Evolutionary conservation across 2,888 invertebrate species (phyloP).

Genomic region (Pseudeuparius sepicola): DNA sequence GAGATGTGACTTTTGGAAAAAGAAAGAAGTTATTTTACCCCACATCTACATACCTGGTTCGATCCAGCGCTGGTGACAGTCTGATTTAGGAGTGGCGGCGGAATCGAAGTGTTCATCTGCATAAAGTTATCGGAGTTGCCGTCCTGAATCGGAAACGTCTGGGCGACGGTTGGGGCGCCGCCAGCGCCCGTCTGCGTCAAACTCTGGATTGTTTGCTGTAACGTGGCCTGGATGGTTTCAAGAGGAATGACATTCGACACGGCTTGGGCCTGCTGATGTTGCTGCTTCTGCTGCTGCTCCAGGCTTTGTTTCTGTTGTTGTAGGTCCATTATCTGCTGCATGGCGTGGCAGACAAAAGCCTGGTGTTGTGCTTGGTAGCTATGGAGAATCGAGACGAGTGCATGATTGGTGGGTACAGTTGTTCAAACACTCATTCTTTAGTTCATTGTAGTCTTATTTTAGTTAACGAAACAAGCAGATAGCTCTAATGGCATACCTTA

Average conservation of each 20-base stretch:
- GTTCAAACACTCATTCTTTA: too few relatives aligned
- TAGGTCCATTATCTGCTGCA: slow-evolving; percentile 76
- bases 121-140: slow-evolving; percentile 26
- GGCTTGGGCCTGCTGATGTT: slow-evolving; percentile 3
- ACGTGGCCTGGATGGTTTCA: slow-evolving; percentile 31
- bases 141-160: slow-evolving; percentile 25
- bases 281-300: slow-evolving; percentile 40
- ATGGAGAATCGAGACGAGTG: too few relatives aligned
- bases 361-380: slow-evolving; percentile 73
- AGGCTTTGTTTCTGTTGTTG: slow-evolving; percentile 56
- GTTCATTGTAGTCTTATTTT: too few relatives aligned
- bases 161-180: slow-evolving; percentile 12
- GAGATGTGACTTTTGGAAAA: too few relatives aligned
- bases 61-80: too few relatives aligned
- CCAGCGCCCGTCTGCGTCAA: slow-evolving; percentile 20
- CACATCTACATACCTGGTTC: too few relatives aligned
- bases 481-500: too few relatives aligned
- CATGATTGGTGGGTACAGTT: too few relatives aligned
- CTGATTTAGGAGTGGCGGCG: slow-evolving; percentile 38
- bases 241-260: slow-evolving; percentile 28
- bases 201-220: slow-evolving; percentile 31
- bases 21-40: too few relatives aligned
- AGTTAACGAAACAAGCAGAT: too few relatives aligned
- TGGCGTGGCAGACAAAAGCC: slow-evolving; percentile 85
- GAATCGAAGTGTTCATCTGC: slow-evolving; percentile 34